Conservation (phyloP, 2,797 vertebrate genomes). For the Podargus strigoides region DNA sequence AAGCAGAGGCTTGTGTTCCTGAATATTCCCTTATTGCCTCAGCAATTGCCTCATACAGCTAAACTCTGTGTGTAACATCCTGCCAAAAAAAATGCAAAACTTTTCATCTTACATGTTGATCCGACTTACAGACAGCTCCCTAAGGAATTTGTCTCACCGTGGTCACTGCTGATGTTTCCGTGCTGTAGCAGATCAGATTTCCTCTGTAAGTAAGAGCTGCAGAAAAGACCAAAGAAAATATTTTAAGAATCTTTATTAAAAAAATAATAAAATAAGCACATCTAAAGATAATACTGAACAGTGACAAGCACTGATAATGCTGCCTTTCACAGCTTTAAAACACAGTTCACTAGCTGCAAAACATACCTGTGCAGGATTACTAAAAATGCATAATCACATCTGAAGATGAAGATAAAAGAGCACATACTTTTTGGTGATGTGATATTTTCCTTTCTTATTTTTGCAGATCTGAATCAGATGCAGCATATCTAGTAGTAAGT, state of each 20-base stretch:
- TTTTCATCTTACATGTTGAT: conserved; percentile 45
- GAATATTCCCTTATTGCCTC: conserved; percentile 3
- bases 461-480: neutral
- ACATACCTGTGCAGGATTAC: neutral
- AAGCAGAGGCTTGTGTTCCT: neutral
- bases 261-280: neutral
- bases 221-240: neutral
- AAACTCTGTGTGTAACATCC: conserved; percentile 28
- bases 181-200: conserved; percentile 21
- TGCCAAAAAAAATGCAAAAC: conserved; percentile 31
- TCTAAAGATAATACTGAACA: neutral
- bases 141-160: conserved; percentile 31
- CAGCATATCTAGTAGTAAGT: neutral
- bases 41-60: neutral
- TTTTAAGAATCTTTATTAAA: neutral
- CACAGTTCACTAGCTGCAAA: neutral
- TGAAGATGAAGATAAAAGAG: neutral
- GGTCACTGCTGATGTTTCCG: neutral
- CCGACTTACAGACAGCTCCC: conserved; percentile 53
- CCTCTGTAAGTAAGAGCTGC: conserved; percentile 12
- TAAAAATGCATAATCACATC: neutral
- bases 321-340: neutral
- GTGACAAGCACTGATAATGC: neutral
- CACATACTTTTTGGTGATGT: neutral
- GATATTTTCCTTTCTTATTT: neutral